Evolutionary conservation across 2,888 invertebrate species (phyloP), one percentile per base, ranked within the genome.

Genomic region (Sinohyriopsis cumingii): DNA sequence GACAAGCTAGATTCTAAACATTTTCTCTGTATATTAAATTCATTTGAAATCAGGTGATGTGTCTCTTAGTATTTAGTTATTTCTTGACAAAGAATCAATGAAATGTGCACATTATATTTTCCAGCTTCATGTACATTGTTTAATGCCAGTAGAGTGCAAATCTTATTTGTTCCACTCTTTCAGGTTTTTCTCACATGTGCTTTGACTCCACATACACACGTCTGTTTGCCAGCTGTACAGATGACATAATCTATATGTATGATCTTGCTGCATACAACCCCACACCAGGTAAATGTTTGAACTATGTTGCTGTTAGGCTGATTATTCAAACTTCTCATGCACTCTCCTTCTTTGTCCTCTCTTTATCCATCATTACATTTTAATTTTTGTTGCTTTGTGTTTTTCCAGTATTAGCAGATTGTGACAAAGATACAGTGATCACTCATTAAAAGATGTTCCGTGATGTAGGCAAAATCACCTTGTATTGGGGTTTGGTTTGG

Each of bases 191-290:
- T 9, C 95, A 95, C 86, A 90, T 97, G 19, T 90, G 94, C 24
- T 91, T 96, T 71, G 95, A 96, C 88, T 93, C 93, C 18, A 91
- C 93, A 4, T 91, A 93, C 45, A 91, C 93, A 55, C 92, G 93
- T 33, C 90, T 97, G 6, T 97, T 95, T 90, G 96, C 95, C 12
- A 96, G 94, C 89, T 96, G 96, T 89, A 94, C 95, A 92, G 96
- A 96, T 89, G 94, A 94, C 86, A 93, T 93, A 63, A 94, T 97
- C 73, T 96, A 96, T 88, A 94, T 95, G 86, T 97, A 94, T 88
- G 95, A 96, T 88, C 91, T 95, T 67, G 92, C 93, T 4, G 93
- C 94, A 0, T 94, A 77, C 63, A 94, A 87, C 91, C 92, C 84
- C 89, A 92, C 20, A 89, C 93, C 96, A 81, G 88, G 92, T 92